Evolutionary conservation across 2,113 vertebrate species (phyloP).

Genomic region (Aptenodytes patagonicus): DNA sequence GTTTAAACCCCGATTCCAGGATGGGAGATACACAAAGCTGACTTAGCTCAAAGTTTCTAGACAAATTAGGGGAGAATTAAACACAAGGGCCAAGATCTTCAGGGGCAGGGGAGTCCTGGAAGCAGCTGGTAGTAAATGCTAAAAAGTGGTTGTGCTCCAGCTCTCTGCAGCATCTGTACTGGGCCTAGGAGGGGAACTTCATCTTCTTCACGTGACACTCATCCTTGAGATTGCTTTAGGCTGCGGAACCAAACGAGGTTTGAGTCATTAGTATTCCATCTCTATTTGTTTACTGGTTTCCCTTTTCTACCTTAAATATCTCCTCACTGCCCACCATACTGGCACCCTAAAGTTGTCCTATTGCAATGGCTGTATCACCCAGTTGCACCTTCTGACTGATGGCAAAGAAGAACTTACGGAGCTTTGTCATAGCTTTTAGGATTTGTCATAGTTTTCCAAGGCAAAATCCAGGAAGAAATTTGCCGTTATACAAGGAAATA

Average conservation of each 20-base stretch:
- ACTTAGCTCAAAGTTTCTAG: background rate
- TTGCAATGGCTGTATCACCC: background rate
- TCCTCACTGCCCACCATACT: background rate
- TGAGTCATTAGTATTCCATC: background rate
- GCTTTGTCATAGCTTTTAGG: background rate
- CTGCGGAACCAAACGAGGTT: background rate
- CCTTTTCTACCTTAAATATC: background rate
- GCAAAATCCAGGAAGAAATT: background rate
- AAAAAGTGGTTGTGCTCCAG: background rate
- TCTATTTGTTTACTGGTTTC: background rate
- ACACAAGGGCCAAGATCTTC: background rate
- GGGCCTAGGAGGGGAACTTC: background rate
- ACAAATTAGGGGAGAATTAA: background rate
- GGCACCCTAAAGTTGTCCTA: background rate
- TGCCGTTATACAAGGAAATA: background rate
- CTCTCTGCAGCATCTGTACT: background rate
- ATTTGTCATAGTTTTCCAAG: background rate
- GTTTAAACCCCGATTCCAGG: background rate
- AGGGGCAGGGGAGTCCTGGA: background rate
- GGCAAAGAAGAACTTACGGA: background rate
- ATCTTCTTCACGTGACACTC: background rate
- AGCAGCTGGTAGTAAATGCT: background rate
- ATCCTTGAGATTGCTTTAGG: background rate
- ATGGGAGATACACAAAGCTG: background rate
- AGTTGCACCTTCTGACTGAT: background rate